Evolutionary conservation across 2,888 invertebrate species (phyloP), one percentile per base, ranked within the genome.

Genomic region (Apotomis turbidana): DNA sequence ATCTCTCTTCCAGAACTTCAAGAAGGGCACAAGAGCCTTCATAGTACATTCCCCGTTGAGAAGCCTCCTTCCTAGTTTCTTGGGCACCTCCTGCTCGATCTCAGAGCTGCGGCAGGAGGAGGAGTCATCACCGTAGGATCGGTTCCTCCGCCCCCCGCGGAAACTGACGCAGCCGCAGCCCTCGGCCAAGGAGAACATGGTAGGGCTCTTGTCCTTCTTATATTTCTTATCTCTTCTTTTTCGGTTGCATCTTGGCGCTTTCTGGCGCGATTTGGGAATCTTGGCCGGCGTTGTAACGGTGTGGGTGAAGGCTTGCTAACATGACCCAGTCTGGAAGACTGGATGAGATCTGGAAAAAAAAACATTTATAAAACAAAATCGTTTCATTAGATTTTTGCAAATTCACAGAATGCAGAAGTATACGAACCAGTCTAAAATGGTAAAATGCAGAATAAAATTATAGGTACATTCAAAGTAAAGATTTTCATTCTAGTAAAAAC

Each of bases 1-100:
- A 78, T 95, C 95, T 77, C 95, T 94, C 74, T 95, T 94, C 94
- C 96, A 96, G 81, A 95, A 95, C 79, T 94, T 94, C 77, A 96
- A 93, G 81, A 96, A 94, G 0, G 95, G 95, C 79, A 95, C 94
- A 79, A 95, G 83, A 51, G 94, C 91, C 74, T 94, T 93, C 80
- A 95, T 90, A 13, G 94, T 93, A 77, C 91, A 92, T 78, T 94
- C 93, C 73, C 90, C 87, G 78, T 89, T 88, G 51, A 91, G 83
- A 57, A 91, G 80, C 74, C 87, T 83, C 72, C 85, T 88, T 3
- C 90, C 86, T 46, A 90, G 74, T 60, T 88, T 89, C 78, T 90
- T 91, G 5, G 91, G 91, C 8, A 90, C 88, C 76, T 93, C 93
- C 78, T 94, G 93, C 75, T 93, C 93, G 74, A 94, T 90, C 82